Percentiles rank a stretch among this genome's conserved stretches.
These are phyloP conservation scores for Margarornis squamiger DNA, from an alignment of 2,797 vertebrate species.

Conservation along the genomic window DNA sequence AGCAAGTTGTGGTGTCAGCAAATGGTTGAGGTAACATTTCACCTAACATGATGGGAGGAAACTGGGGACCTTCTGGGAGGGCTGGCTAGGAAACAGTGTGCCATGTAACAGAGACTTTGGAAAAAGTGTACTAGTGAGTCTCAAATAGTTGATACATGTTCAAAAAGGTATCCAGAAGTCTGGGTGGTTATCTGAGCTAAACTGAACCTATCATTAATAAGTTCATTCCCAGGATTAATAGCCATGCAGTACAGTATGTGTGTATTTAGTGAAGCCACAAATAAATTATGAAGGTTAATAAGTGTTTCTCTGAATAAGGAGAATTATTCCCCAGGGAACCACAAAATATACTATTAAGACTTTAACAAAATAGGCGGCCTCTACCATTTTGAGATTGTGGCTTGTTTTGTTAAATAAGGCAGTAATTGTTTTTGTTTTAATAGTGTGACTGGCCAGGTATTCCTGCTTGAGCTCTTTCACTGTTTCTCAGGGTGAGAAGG, in stretches of 20 bases:
- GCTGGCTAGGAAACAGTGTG: background rate
- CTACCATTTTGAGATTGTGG: constrained; percentile 63
- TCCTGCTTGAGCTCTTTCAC: constrained; percentile 59
- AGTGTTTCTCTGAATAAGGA: constrained; percentile 61
- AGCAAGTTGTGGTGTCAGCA: background rate
- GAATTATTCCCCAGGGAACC: constrained; percentile 59
- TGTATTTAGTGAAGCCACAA: constrained; percentile 62
- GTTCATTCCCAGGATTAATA: constrained; percentile 64
- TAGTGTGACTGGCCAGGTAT: constrained; percentile 41
- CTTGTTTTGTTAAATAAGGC: constrained; percentile 68
- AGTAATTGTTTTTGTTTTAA: constrained; percentile 66
- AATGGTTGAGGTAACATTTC: background rate
- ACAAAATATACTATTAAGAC: constrained; percentile 56
- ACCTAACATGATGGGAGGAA: background rate
- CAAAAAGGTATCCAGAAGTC: constrained; percentile 35
- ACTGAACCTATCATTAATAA: constrained; percentile 59
- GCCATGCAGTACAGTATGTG: constrained; percentile 27
- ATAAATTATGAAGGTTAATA: constrained; percentile 67
- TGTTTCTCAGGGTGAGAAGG: constrained; percentile 54
- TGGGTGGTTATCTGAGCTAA: constrained; percentile 61
- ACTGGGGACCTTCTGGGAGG: background rate
- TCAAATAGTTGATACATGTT: constrained; percentile 5
- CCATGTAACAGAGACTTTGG: background rate
- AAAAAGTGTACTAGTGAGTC: background rate
- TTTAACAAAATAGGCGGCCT: constrained; percentile 52